Base-by-base conservation (phyloP, 2,888 invertebrate species). In the Drosophila greeni region DNA sequence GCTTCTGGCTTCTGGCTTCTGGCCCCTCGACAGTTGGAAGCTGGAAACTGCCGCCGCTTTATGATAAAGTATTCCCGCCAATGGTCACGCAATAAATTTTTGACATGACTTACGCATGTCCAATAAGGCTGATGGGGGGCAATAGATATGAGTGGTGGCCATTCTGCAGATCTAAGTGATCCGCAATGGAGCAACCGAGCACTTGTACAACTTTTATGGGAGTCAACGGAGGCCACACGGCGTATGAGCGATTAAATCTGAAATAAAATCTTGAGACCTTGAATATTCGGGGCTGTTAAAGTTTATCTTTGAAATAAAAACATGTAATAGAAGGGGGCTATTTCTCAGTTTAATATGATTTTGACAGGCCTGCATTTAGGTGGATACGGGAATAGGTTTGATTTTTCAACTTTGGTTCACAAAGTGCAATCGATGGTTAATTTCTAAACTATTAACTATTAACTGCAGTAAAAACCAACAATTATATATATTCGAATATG, bases 91-190 rank as follows among this genome's bases (percentile, higher is more conserved):
- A 66, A 74, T 57, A 49, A 65, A 47, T 53, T 47, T 49, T 37
- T 66, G 82, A 84, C 77, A 78, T 81, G 76, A 73, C 67, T 84
- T 81, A 77, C 84, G 79, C 82, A 77, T 75, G 75, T 66, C 59
- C 56, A 20, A 37, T 43, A 33, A n/a, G 34, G 29, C 31, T 43
- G 54, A 45, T 45, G 62, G 66, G 52, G 36, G 66, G 43, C 37
- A 36, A 24, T 37, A 39, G 62, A 65, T 36, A 62, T 37, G 43
- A 62, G 45, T 60, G 47, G 24, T 20, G 39, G 23, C 47, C 43
- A 16, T 40, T 62, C 33, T 26, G 36, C 16, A 29, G 43, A 31
- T 52, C 49, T 62, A 45, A 52, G 52, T 43, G 53, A 36, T 53
- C 20, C n/a, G 14, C 9, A 24, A 8, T 9, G 51, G 34, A 40